Conservation (phyloP, 2,888 invertebrate genomes). For the Ornithoptera priamus region DNA sequence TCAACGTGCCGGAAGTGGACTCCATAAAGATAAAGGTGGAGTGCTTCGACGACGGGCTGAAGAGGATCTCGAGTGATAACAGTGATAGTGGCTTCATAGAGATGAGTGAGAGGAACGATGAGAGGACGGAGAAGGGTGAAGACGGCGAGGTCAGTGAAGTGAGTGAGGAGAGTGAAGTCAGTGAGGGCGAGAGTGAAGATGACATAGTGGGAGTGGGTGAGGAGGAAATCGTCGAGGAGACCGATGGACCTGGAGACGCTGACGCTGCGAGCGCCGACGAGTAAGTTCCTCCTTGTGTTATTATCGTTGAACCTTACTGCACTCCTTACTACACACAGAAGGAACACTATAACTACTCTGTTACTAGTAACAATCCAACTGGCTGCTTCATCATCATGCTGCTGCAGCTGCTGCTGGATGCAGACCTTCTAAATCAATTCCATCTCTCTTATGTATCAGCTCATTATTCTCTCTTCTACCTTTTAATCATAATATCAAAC, state of each 20-base stretch:
- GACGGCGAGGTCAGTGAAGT: slow-evolving; percentile 41
- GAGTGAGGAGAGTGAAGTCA: slow-evolving; percentile 43
- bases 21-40: slow-evolving; percentile 55
- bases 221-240: slow-evolving; percentile 47
- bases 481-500: no score
- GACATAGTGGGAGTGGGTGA: slow-evolving; percentile 50
- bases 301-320: no score
- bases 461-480: no score
- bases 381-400: no score
- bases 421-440: no score
- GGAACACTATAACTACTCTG: no score
- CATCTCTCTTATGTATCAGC: no score
- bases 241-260: slow-evolving; percentile 40
- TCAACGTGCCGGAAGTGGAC: slow-evolving; percentile 50
- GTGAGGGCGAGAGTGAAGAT: slow-evolving; percentile 50
- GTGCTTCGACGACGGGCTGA: slow-evolving; percentile 49
- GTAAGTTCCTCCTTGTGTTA: slow-evolving; percentile 23
- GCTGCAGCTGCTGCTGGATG: no score
- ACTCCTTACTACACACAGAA: no score
- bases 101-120: slow-evolving; percentile 59
- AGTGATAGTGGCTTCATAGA: slow-evolving; percentile 77
- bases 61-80: slow-evolving; percentile 68
- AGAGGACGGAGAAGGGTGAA: slow-evolving; percentile 50
- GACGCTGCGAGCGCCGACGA: slow-evolving; percentile 33
- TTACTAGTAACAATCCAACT: no score